Conservation (phyloP, 2,888 invertebrate species). For the Augiades crinisus region DNA sequence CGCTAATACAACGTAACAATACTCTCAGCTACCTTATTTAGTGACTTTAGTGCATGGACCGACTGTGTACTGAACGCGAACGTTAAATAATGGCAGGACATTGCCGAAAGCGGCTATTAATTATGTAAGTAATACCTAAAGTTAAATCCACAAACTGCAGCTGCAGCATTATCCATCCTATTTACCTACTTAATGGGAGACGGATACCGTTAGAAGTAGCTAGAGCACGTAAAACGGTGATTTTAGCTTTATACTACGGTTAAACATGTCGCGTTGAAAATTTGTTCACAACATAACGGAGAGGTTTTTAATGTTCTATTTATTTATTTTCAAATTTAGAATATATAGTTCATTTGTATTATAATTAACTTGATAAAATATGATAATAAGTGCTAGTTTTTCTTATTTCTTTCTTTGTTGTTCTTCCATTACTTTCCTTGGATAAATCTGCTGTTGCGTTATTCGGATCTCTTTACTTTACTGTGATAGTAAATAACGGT, state of each 20-base stretch:
- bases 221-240: slow-evolving; percentile 68
- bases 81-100: slow-evolving; percentile 36
- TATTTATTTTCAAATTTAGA: too few species aligned
- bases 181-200: slow-evolving; percentile 72
- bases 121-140: slow-evolving; percentile 59
- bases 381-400: too few species aligned
- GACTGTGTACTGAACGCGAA: slow-evolving; percentile 21
- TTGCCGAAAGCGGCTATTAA: slow-evolving; percentile 56
- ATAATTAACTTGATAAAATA: too few species aligned
- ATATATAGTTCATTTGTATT: too few species aligned
- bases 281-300: too few species aligned
- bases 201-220: slow-evolving; percentile 73
- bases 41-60: slow-evolving; percentile 4
- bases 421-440: too few species aligned
- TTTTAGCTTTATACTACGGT: slow-evolving; percentile 47
- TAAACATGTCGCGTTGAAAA: background rate
- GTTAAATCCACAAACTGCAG: slow-evolving; percentile 67
- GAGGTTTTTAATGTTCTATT: too few species aligned
- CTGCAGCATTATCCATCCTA: slow-evolving; percentile 65
- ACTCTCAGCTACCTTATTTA: background rate
- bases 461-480: too few species aligned
- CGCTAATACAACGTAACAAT: background rate
- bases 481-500: too few species aligned
- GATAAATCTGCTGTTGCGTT: too few species aligned
- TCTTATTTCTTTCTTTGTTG: too few species aligned